A percentile compares a stretch with the other conserved stretches of the same genome.
These are phyloP conservation scores for Lycaon pictus DNA, from an alignment of 2,113 vertebrate species.

Conservation along the genomic window DNA sequence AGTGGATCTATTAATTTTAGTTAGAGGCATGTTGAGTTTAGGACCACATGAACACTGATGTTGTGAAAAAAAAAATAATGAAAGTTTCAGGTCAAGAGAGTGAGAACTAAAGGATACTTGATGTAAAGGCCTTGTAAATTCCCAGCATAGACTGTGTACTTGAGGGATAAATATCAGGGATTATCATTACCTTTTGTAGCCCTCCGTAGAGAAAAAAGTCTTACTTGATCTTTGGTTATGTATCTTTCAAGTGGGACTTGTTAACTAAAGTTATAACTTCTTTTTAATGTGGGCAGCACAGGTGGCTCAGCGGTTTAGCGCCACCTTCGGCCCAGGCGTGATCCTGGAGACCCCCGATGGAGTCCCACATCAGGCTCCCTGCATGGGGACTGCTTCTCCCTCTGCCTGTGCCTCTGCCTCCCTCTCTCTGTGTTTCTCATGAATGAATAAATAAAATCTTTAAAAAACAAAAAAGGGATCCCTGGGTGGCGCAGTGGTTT, in stretches of 20 bases:
- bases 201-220: slow-evolving; percentile 1
- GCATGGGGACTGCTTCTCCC: too few species aligned
- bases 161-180: neutral
- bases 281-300: neutral
- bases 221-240: slow-evolving; percentile 46
- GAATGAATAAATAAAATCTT: too few species aligned
- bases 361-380: too few species aligned
- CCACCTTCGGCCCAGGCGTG: too few species aligned
- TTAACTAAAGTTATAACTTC: slow-evolving; percentile 26
- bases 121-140: neutral
- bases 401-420: too few species aligned
- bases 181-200: slow-evolving; percentile 44
- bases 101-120: slow-evolving; percentile 19
- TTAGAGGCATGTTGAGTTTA: too few species aligned
- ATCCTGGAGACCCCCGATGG: too few species aligned
- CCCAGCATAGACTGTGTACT: neutral
- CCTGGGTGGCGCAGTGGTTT: too few species aligned
- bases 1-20: neutral
- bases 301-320: too few species aligned
- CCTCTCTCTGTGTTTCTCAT: too few species aligned
- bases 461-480: too few species aligned
- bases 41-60: neutral
- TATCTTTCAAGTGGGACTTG: slow-evolving; percentile 10
- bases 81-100: slow-evolving; percentile 13
- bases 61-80: slow-evolving; percentile 43